phyloP scores from a whole-genome alignment of 2,888 invertebrate genomes.

The Augochlorella aurata region DNA sequence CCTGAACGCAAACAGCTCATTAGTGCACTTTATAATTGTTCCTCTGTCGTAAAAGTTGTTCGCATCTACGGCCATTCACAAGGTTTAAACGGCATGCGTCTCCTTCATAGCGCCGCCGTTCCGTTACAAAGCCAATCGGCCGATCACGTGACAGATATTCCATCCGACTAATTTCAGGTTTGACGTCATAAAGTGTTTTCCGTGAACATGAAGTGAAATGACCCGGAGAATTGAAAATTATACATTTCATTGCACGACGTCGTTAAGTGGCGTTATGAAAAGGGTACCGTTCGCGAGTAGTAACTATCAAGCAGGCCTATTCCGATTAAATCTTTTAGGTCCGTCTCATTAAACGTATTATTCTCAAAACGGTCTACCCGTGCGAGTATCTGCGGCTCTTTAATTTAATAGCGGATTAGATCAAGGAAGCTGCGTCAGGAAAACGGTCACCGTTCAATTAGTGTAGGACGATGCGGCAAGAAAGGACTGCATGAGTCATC shows the following conservation, averaged over 20 bases:
- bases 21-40: not conserved
- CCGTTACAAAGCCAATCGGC: not conserved
- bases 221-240: slow-evolving; percentile 13
- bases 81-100: not conserved
- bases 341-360: not conserved
- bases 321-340: not conserved
- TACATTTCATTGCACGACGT: slow-evolving; percentile 9
- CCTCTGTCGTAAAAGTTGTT: not conserved
- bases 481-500: slow-evolving; percentile 65
- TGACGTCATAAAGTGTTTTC: slow-evolving; percentile 11
- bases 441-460: slow-evolving; percentile 49
- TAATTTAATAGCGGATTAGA: slow-evolving; percentile 40
- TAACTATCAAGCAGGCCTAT: not conserved
- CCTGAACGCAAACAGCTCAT: not conserved
- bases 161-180: not conserved
- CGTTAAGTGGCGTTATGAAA: slow-evolving; percentile 7
- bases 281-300: not conserved
- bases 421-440: not conserved
- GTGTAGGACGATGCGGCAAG: slow-evolving; percentile 57
- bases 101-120: not conserved
- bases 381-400: not conserved
- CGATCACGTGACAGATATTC: slow-evolving; percentile 4
- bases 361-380: not conserved
- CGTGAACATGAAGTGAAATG: slow-evolving; percentile 4
- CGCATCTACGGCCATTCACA: not conserved